Percentiles rank a stretch among this genome's conserved stretches.
Conservation (phyloP, 53 echinoderm and acorn worm species). For the Echinarachnius parma region DNA sequence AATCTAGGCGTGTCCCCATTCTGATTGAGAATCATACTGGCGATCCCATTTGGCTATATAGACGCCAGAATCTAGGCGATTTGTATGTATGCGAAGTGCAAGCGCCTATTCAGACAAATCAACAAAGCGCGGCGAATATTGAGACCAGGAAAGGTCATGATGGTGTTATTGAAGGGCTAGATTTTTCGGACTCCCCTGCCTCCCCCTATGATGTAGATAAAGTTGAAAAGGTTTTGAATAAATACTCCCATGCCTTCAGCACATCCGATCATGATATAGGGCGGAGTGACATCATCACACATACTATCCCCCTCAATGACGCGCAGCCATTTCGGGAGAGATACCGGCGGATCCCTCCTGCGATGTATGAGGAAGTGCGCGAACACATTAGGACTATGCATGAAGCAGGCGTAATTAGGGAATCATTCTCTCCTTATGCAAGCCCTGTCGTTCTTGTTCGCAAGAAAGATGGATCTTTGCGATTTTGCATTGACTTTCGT, state of each 20-base stretch:
- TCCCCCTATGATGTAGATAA: not conserved
- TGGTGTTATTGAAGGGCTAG: not conserved
- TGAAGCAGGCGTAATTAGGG: slow-evolving; percentile 26
- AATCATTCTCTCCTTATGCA: slow-evolving; percentile 51
- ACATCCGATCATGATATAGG: slow-evolving; percentile 36
- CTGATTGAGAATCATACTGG: slow-evolving; percentile 7
- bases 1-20: not conserved
- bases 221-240: not conserved
- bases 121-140: not conserved
- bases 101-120: not conserved
- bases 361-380: slow-evolving; percentile 47
- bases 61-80: not conserved
- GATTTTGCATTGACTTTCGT: slow-evolving; percentile 51
- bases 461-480: slow-evolving; percentile 42
- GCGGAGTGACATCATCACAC: slow-evolving; percentile 15
- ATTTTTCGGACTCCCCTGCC: slow-evolving; percentile 25
- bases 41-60: not conserved
- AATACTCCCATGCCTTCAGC: slow-evolving; percentile 32
- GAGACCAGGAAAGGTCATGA: not conserved
- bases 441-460: slow-evolving; percentile 51
- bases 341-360: slow-evolving; percentile 41
- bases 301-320: slow-evolving; percentile 45
- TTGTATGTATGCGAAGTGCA: slow-evolving; percentile 3
- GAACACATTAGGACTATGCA: slow-evolving; percentile 36
- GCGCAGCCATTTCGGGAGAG: slow-evolving; percentile 40